Evolutionary conservation across 2,113 vertebrate species (phyloP), one percentile per base, ranked within the genome.

Genomic region (Oxygymnocypris stewartii): DNA sequence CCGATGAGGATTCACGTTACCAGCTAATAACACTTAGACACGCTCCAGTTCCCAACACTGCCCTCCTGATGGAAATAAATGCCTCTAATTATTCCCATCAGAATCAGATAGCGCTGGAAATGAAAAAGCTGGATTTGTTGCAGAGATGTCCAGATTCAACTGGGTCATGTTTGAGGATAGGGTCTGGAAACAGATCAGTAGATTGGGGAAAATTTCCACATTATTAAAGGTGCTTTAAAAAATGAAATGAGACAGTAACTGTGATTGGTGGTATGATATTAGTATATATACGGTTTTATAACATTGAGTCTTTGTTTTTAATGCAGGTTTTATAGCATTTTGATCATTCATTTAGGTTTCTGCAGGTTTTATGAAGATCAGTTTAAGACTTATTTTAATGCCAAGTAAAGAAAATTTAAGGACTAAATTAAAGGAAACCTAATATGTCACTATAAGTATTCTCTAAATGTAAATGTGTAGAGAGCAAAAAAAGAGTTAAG

Each of bases 11-110:
- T 82, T 74, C 85, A 82, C 49, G 71, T 54, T 79, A 82, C 77
- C 69, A 71, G 42, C 78, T 83, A 79, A 77, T 84, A 85, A 84
- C 44, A 28, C 80, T 87, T 78, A 80, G 78, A 85, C 82, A 61
- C 59, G 84, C 81, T 85, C 89, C 87, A 89, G 79, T 91, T 88
- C 86, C 25, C 16, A 4, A 65, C 74, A 54, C 49, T 84, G 81
- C 25, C 80, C 83, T 86, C 59, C 9, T 85, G 83, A 87, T 89
- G 82, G 77, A 82, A 85, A 87, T 73, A 90, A 88, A 88, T 78
- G 54, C 42, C 16, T 79, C 31, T 51, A 88, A 86, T 88, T 85
- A 83, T 63, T 75, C 65, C 44, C 49, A 79, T 87, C 83, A 82
- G 73, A 73, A 82, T 84, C 87, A 86, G 87, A 87, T 80, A 76